Conservation (phyloP, 2,888 invertebrate species). For the Pammene fasciana region DNA sequence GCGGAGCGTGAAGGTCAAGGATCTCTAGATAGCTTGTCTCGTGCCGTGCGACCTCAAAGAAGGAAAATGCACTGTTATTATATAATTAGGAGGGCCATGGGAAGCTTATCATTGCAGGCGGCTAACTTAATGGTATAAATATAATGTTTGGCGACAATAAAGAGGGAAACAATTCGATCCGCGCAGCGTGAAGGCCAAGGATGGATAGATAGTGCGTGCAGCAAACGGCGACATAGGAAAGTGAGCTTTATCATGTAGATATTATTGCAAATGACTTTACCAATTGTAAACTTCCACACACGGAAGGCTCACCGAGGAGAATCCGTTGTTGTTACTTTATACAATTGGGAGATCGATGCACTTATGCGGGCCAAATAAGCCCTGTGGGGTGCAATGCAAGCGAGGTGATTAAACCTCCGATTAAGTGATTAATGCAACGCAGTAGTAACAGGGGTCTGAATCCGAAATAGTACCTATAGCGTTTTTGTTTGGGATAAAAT, state of each 20-base stretch:
- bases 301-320: too few species aligned
- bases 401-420: neutral
- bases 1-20: conserved; percentile 22
- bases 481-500: too few species aligned
- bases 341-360: neutral
- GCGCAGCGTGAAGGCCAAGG: neutral
- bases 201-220: neutral
- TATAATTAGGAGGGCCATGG: neutral
- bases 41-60: neutral
- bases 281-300: too few species aligned
- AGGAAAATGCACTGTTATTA: neutral
- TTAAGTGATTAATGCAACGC: neutral
- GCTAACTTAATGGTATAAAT: too few species aligned
- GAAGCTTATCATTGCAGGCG: too few species aligned
- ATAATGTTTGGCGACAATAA: too few species aligned
- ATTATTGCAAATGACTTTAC: too few species aligned
- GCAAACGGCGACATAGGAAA: neutral
- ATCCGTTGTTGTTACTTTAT: neutral
- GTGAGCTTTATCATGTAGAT: neutral
- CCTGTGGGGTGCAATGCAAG: too few species aligned
- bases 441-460: too few species aligned
- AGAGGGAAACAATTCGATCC: neutral
- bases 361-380: conserved; percentile 5
- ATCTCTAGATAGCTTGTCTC: conserved; percentile 4
- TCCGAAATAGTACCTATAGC: too few species aligned